Conservation (phyloP, 2,888 invertebrate genomes). For the Folsomia manolachei region DNA sequence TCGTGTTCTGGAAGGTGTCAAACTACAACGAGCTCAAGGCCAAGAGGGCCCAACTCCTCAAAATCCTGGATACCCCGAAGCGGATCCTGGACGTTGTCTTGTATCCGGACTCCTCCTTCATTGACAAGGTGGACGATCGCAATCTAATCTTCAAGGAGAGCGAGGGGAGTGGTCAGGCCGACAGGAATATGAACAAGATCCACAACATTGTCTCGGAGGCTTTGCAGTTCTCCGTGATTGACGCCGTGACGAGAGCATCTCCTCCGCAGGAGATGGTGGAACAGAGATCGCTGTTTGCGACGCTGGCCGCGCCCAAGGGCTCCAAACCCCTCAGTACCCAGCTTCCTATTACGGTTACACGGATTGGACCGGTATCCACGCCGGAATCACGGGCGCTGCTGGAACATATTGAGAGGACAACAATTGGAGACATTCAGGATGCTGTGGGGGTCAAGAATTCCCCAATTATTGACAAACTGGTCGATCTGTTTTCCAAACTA, state of each 20-base stretch:
- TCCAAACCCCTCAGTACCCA: neutral
- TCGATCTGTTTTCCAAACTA: neutral
- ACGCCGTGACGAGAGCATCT: neutral
- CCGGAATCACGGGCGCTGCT: neutral
- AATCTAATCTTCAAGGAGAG: neutral
- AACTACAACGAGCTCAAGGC: neutral
- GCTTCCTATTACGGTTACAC: neutral
- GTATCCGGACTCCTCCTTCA: slow-evolving; percentile 11
- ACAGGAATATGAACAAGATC: neutral
- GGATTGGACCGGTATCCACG: neutral
- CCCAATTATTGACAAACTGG: neutral
- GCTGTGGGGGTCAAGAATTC: neutral
- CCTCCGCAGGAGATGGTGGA: neutral
- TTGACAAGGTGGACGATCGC: slow-evolving; percentile 3
- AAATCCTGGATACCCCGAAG: neutral
- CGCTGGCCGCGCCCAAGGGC: neutral
- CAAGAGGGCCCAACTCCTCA: neutral
- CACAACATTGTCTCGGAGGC: neutral
- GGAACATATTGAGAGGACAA: neutral
- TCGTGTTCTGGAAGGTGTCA: slow-evolving; percentile 9
- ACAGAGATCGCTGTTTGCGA: neutral
- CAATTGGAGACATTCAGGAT: neutral
- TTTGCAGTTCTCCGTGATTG: neutral
- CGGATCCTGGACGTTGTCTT: neutral
- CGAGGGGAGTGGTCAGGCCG: neutral